phyloP scores from a whole-genome alignment of 2,888 invertebrate genomes.

The Zelleria hepariella region DNA sequence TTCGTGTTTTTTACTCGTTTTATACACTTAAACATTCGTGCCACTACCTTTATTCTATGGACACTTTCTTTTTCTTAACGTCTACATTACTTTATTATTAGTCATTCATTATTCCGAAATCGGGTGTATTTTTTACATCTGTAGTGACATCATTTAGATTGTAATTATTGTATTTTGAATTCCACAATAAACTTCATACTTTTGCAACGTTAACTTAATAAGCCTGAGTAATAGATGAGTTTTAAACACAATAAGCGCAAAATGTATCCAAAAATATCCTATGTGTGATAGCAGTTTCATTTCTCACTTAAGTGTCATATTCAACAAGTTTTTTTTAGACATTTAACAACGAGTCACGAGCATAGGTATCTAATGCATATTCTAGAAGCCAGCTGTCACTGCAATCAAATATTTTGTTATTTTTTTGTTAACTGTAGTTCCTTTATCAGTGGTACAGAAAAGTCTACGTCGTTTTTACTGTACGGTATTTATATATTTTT shows the following conservation, averaged over 20 bases:
- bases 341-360: not conserved
- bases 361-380: not conserved
- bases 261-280: constrained; percentile 47
- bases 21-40: not conserved
- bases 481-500: not conserved
- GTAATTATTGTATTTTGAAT: not conserved
- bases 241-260: constrained; percentile 11
- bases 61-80: not conserved
- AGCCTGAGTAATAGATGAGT: not conserved
- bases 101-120: too few relatives aligned
- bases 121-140: too few relatives aligned
- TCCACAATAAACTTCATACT: not conserved
- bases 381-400: constrained; percentile 6
- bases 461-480: constrained; percentile 4
- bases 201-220: not conserved
- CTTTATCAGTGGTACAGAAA: constrained; percentile 20
- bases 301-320: constrained; percentile 49
- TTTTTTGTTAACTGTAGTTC: constrained; percentile 29
- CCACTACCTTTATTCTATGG: not conserved
- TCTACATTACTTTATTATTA: not conserved
- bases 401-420: constrained; percentile 6
- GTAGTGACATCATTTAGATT: too few relatives aligned
- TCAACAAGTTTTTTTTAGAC: constrained; percentile 28
- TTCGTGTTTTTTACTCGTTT: not conserved
- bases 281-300: constrained; percentile 16